Percentiles rank a stretch among this genome's conserved stretches.
phyloP scores from a whole-genome alignment of 2,113 vertebrate genomes.

The Corvus cornix region DNA sequence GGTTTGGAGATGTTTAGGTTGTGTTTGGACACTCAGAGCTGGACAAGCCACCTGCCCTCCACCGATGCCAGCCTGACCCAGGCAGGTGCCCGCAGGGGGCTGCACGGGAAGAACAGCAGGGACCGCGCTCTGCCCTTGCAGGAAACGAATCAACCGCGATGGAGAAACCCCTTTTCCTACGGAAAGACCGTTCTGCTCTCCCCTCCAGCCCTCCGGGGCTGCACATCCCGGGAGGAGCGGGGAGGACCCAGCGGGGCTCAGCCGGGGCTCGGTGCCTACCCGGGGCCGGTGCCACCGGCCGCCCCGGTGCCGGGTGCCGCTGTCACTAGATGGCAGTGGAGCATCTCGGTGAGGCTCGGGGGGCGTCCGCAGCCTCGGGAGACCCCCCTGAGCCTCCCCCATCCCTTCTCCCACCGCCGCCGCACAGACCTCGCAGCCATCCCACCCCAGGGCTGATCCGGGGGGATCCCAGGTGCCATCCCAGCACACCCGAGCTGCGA shows the following conservation, averaged over 20 bases:
- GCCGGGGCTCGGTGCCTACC: neutral
- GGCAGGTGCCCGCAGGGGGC: neutral
- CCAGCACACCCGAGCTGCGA: rapidly evolving
- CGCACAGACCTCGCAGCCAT: rapidly evolving
- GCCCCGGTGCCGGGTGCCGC: neutral
- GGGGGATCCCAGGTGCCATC: neutral
- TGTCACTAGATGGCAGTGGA: conserved; percentile 70
- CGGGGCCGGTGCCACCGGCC: neutral
- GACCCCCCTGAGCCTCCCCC: neutral
- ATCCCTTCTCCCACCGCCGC: neutral
- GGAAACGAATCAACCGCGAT: rapidly evolving
- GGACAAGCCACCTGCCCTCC: neutral
- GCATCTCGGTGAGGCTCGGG: neutral
- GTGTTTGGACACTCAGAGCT: neutral
- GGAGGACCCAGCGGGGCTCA: neutral
- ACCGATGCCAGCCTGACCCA: neutral
- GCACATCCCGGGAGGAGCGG: neutral
- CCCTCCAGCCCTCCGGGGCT: neutral
- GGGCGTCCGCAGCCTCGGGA: neutral
- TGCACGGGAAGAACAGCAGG: rapidly evolving
- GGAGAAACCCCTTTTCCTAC: rapidly evolving
- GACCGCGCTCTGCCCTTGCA: rapidly evolving
- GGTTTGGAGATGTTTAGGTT: neutral
- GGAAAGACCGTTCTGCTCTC: rapidly evolving
- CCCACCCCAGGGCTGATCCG: rapidly evolving